Evolutionary conservation across 2,797 vertebrate genomes (phyloP).

Genomic region (Mus minutoides): DNA sequence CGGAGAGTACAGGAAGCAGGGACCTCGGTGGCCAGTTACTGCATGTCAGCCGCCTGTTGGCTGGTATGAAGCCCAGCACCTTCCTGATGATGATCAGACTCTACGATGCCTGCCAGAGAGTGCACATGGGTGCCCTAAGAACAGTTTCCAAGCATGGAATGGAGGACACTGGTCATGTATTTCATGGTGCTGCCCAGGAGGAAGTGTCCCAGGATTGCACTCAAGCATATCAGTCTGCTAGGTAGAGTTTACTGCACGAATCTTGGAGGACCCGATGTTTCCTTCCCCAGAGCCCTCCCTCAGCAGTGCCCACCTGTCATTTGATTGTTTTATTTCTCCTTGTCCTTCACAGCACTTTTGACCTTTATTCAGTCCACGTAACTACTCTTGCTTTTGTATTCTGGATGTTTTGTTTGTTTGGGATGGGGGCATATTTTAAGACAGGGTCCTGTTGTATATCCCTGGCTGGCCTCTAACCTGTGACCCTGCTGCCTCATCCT

Average conservation of each 20-base stretch:
- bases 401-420: neutral
- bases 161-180: neutral
- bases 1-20: neutral
- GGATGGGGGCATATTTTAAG: neutral
- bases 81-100: fast-evolving
- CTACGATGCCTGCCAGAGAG: neutral
- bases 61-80: neutral
- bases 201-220: neutral
- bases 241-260: neutral
- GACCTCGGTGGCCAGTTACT: neutral
- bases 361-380: neutral
- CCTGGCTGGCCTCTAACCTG: neutral
- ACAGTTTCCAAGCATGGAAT: neutral
- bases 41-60: neutral
- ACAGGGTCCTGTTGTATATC: neutral
- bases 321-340: constrained; percentile 15
- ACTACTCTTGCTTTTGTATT: neutral
- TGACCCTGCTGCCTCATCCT: neutral
- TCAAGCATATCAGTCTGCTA: neutral
- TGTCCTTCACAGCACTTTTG: neutral
- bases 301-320: neutral
- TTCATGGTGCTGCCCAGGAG: constrained; percentile 4
- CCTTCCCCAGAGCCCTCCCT: neutral
- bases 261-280: neutral
- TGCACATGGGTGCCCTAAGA: neutral